phyloP scores from a whole-genome alignment of 1,140 invertebrate species.

The Camponotus floridanus region DNA sequence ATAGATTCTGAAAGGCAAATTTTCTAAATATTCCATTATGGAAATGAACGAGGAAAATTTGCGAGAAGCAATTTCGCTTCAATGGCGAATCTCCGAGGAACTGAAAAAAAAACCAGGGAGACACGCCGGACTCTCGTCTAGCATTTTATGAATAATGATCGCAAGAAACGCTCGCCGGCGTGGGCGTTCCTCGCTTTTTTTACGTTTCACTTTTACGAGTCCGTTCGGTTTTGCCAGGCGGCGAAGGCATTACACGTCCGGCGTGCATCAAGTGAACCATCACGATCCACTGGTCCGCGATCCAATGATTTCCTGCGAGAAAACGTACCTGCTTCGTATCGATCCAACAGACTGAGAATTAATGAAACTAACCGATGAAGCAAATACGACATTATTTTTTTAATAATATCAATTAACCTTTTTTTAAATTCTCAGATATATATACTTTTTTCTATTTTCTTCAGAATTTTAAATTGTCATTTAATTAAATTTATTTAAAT shows the following conservation, averaged over 20 bases:
- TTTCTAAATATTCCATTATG: background rate
- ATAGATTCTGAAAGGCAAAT: background rate
- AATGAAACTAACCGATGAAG: background rate
- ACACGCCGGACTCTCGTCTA: constrained; percentile 59
- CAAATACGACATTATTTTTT: background rate
- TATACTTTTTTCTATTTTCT: no score
- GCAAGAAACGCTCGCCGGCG: constrained; percentile 71
- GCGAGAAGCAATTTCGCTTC: constrained; percentile 45
- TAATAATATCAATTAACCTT: background rate
- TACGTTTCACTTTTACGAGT: constrained; percentile 72
- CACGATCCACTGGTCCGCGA: constrained; percentile 62
- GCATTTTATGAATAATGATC: constrained; percentile 80
- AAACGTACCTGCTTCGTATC: constrained; percentile 44
- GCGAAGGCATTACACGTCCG: constrained; percentile 67
- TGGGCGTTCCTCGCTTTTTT: constrained; percentile 74
- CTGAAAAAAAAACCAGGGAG: constrained; percentile 56
- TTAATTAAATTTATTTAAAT: no score
- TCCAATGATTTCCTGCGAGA: constrained; percentile 75
- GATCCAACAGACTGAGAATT: background rate
- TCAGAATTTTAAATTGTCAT: no score
- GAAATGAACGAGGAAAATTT: background rate
- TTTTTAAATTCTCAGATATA: background rate
- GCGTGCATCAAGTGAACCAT: constrained; percentile 73
- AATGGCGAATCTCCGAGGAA: background rate
- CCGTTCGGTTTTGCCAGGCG: constrained; percentile 62